Evolutionary conservation across 2,888 invertebrate genomes (phyloP).

Genomic region (Ichneumoninae sp.): DNA sequence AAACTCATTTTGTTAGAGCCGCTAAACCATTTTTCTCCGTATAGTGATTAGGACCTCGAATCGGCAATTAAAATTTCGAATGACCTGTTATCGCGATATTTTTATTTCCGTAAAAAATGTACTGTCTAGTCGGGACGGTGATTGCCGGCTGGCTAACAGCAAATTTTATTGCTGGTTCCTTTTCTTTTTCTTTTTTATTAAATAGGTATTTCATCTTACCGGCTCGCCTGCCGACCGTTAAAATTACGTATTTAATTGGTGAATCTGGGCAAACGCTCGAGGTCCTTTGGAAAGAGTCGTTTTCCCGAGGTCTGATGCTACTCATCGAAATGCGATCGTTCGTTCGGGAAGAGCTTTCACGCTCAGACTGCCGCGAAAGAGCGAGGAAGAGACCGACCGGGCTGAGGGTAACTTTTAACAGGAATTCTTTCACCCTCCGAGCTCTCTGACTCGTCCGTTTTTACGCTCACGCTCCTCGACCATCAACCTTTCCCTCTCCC

Average conservation of each 20-base stretch:
- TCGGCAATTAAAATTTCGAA: background rate
- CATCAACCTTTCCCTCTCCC: conserved; percentile 10
- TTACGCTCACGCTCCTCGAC: conserved; percentile 44
- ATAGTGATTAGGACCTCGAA: background rate
- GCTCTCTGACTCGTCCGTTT: conserved; percentile 58
- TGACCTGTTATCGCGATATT: background rate
- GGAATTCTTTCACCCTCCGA: conserved; percentile 58
- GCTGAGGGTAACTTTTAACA: conserved; percentile 58
- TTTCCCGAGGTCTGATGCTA: conserved; percentile 30
- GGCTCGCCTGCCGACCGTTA: background rate
- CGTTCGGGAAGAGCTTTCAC: conserved; percentile 50
- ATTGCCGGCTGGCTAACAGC: background rate
- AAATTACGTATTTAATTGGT: conserved; percentile 46
- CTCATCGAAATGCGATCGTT: conserved; percentile 60
- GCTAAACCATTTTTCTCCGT: too few relatives aligned
- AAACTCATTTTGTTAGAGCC: too few relatives aligned
- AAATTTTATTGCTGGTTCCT: background rate
- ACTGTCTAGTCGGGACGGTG: too few relatives aligned
- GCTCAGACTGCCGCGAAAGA: conserved; percentile 36
- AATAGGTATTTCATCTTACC: conserved; percentile 3
- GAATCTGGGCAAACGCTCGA: conserved; percentile 50
- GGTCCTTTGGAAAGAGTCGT: conserved; percentile 19
- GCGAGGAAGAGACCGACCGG: background rate
- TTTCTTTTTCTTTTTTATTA: background rate
- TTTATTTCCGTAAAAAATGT: background rate